A percentile compares a stretch with the other conserved stretches of the same genome.
Conservation (phyloP, 2,888 invertebrate genomes). For the Barypeithes pellucidus region DNA sequence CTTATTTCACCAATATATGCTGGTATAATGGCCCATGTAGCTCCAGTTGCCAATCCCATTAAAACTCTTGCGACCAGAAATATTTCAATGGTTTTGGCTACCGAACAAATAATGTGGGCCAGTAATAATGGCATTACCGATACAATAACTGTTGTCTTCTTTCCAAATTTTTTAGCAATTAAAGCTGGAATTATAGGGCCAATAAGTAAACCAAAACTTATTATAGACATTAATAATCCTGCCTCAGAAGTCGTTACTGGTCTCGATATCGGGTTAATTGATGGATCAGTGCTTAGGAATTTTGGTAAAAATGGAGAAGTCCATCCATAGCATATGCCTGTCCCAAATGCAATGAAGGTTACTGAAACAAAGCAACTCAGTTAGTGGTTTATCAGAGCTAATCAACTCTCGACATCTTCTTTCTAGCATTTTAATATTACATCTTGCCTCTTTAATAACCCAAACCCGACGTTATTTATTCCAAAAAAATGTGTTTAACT, state of each 20-base stretch:
- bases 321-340: constrained; percentile 59
- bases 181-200: constrained; percentile 58
- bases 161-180: constrained; percentile 68
- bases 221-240: constrained; percentile 59
- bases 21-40: constrained; percentile 81
- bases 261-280: constrained; percentile 57
- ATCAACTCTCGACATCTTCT: too few species aligned
- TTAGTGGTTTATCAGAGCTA: too few species aligned
- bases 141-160: constrained; percentile 78
- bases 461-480: too few species aligned
- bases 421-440: too few species aligned
- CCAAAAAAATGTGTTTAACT: too few species aligned
- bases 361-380: constrained; percentile 50
- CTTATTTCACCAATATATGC: constrained; percentile 91
- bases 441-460: too few species aligned
- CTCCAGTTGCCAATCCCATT: constrained; percentile 79
- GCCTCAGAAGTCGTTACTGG: constrained; percentile 57
- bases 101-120: constrained; percentile 62
- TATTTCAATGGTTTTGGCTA: constrained; percentile 48
- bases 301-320: constrained; percentile 59
- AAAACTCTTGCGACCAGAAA: constrained; percentile 74
- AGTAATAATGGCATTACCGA: constrained; percentile 77
- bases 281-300: constrained; percentile 50
- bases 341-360: constrained; percentile 57
- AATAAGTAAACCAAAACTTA: constrained; percentile 58